Conservation (phyloP, 2,888 invertebrate genomes). For the Cyrtodaria siliqua region DNA sequence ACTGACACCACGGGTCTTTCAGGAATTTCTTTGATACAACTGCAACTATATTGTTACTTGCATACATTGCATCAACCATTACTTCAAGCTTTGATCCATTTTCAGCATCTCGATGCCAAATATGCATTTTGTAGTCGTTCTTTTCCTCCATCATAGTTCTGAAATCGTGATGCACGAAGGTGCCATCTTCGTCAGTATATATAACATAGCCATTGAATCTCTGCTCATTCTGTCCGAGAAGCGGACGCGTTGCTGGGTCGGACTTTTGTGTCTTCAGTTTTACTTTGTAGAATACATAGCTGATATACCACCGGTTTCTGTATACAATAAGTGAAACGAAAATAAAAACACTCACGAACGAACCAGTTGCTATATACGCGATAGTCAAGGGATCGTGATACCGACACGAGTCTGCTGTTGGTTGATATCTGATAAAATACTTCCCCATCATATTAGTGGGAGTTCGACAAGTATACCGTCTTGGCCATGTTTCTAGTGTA, state of each 20-base stretch:
- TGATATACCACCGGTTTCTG: conserved; percentile 44
- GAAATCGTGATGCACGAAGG: conserved; percentile 13
- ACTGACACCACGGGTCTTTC: conserved; percentile 19
- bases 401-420: background rate
- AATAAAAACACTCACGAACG: conserved; percentile 19
- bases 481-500: background rate
- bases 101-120: conserved; percentile 17
- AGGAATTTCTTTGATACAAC: conserved; percentile 27
- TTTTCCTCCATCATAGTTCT: conserved; percentile 10
- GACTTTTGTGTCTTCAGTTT: background rate
- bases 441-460: background rate
- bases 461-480: background rate
- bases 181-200: conserved; percentile 16
- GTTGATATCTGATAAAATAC: background rate
- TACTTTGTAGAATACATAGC: conserved; percentile 30
- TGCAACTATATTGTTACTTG: conserved; percentile 16
- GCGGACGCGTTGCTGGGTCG: background rate
- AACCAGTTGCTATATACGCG: conserved; percentile 1
- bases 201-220: conserved; percentile 16
- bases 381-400: background rate
- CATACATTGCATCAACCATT: conserved; percentile 29
- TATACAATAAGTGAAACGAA: background rate
- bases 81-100: conserved; percentile 19
- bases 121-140: conserved; percentile 7
- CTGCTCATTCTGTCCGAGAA: background rate